Evolutionary conservation across 2,888 invertebrate genomes (phyloP), one percentile per base, ranked within the genome.

Genomic region (Hedya salicella): DNA sequence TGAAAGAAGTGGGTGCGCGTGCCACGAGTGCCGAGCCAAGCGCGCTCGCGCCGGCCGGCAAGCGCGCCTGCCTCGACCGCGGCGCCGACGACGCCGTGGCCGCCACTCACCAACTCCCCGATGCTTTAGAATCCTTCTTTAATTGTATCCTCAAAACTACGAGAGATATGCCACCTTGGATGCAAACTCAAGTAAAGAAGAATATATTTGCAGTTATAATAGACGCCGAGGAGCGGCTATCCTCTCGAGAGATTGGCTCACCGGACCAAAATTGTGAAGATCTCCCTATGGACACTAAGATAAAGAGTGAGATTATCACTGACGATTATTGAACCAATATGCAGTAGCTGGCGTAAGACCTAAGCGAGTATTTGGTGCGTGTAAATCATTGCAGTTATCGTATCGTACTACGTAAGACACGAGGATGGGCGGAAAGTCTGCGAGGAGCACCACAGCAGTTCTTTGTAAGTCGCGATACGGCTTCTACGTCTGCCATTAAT

Each of bases 141-240:
- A 86, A 86, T 65, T 89, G 89, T 62, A 83, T 89, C 50, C 75
- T 86, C 42, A 85, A 89, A 71, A 88, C 88, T 48, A 88, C 91
- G 0, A 80, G 85, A 73, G 85, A 84, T 57, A 90, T 91, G 91
- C 90, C 91, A 0, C 76, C 71, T 9, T 89, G 87, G 88, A 89
- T 91, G 88, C 91, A 91, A 76, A 91, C 90, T 1, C 89, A 89
- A 78, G 89, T 91, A 0, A 91, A 91, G 71, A 91, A 90, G 71
- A 91, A 87, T 75, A 89, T 91, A 74, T 91, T 91, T 68, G 87
- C 86, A 0, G 85, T 90, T 3, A 86, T 91, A 16, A 91, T 91
- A 63, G 88, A 90, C 21, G 88, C 91, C 0, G 91, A 91, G 68
- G 90, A 91, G 74, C 76, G 75, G 46, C 72, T 90, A 8, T 83